These are phyloP conservation scores for Xestoiulus laeticollis DNA, from an alignment of 2,888 invertebrate genomes.

Conservation along the genomic window DNA sequence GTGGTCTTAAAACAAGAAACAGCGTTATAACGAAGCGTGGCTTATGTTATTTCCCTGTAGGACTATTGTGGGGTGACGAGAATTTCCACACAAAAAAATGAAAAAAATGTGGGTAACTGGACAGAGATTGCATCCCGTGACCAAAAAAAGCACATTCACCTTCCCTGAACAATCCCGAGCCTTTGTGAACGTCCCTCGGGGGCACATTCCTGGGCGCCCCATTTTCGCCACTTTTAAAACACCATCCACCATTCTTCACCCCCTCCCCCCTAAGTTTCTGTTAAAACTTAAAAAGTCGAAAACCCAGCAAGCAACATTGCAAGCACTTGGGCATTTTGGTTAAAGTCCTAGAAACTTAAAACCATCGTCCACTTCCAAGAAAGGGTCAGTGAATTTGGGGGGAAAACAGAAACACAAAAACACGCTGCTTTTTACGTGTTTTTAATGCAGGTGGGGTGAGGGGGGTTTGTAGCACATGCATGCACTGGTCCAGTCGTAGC, in stretches of 20 bases:
- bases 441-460: neutral
- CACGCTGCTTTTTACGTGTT: neutral
- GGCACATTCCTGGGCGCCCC: neutral
- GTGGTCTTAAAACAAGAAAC: neutral
- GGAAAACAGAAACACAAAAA: neutral
- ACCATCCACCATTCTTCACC: no score
- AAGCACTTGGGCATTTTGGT: neutral
- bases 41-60: neutral
- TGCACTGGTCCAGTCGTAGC: neutral
- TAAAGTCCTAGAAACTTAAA: neutral
- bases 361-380: slow-evolving; percentile 8
- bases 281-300: neutral
- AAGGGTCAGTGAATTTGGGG: slow-evolving; percentile 3
- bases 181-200: slow-evolving; percentile 22
- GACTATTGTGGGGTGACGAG: neutral
- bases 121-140: neutral
- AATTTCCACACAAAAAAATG: neutral
- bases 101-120: neutral
- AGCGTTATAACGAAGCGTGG: neutral
- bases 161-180: neutral
- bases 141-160: slow-evolving; percentile 13
- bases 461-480: neutral
- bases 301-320: neutral
- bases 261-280: neutral
- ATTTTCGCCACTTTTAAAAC: no score